A percentile compares a stretch with the other conserved stretches of the same genome.
Conservation (phyloP, 2,888 invertebrate genomes). For the Phragmatobia fuliginosa region DNA sequence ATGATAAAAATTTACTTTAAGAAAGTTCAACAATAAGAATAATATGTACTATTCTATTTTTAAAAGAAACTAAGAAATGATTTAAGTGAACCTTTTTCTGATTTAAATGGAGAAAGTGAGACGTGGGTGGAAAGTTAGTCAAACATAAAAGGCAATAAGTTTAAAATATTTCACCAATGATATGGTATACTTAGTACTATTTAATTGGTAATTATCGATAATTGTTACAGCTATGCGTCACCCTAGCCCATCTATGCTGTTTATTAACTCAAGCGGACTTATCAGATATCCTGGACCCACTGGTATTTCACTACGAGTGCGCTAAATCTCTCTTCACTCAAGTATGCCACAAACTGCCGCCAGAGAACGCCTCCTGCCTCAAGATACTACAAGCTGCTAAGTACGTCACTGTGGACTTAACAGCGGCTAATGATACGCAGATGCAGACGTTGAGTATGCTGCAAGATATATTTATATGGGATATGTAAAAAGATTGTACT, state of each 20-base stretch:
- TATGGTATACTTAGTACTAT: not conserved
- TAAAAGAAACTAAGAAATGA: too few species aligned
- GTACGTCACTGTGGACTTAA: slow-evolving; percentile 78
- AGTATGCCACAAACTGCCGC: slow-evolving; percentile 74
- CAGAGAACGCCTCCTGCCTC: slow-evolving; percentile 77
- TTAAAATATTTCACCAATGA: not conserved
- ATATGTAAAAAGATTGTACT: slow-evolving; percentile 56
- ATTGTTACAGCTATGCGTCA: slow-evolving; percentile 88
- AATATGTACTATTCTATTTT: too few species aligned
- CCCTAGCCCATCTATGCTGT: slow-evolving; percentile 90
- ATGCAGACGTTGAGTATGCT: slow-evolving; percentile 74
- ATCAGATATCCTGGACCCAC: slow-evolving; percentile 78
- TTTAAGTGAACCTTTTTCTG: too few species aligned
- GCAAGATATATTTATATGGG: slow-evolving; percentile 82
- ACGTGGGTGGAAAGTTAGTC: too few species aligned
- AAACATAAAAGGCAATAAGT: too few species aligned
- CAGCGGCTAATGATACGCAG: slow-evolving; percentile 67
- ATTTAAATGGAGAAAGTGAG: too few species aligned
- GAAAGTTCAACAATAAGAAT: too few species aligned
- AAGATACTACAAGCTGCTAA: slow-evolving; percentile 80
- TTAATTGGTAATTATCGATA: not conserved
- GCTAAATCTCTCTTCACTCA: slow-evolving; percentile 74
- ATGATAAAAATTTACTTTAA: too few species aligned
- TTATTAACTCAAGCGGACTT: slow-evolving; percentile 87
- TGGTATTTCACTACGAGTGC: slow-evolving; percentile 80